A percentile compares a stretch with the other conserved stretches of the same genome.
Evolutionary conservation across 2,113 vertebrate genomes (phyloP).

Genomic region (Peromyscus maniculatus): DNA sequence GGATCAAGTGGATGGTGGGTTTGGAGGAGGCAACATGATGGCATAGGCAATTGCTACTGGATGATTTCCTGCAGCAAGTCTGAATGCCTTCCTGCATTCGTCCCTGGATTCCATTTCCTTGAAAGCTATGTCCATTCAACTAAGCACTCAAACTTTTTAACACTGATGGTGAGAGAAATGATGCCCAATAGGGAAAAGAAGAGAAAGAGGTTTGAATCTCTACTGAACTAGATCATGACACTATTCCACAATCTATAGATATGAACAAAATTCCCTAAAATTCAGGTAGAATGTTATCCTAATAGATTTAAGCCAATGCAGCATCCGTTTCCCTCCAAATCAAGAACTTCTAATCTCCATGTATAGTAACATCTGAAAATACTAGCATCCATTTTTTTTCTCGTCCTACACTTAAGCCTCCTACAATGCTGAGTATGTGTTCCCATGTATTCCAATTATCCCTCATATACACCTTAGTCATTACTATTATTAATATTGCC

Average conservation of each 20-base stretch:
- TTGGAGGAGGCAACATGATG: neutral
- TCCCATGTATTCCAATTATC: neutral
- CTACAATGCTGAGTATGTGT: neutral
- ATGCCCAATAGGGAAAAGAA: neutral
- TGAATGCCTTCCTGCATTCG: neutral
- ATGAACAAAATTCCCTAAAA: neutral
- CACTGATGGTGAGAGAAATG: neutral
- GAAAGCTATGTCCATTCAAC: neutral
- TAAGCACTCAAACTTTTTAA: neutral
- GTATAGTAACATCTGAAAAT: neutral
- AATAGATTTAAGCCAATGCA: neutral
- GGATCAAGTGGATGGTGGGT: neutral
- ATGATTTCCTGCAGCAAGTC: neutral
- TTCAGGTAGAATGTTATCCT: neutral
- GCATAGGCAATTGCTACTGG: neutral
- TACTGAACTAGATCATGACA: neutral
- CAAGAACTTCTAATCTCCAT: neutral
- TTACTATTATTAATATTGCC: neutral
- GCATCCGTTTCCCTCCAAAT: neutral
- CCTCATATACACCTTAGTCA: neutral
- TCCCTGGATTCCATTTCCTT: neutral
- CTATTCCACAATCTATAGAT: neutral
- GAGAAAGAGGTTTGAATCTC: neutral
- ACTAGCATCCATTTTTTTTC: neutral
- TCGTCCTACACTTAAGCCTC: neutral